Evolutionary conservation across 2,797 vertebrate species (phyloP), one percentile per base, ranked within the genome.

Genomic region (Siniperca undulata): DNA sequence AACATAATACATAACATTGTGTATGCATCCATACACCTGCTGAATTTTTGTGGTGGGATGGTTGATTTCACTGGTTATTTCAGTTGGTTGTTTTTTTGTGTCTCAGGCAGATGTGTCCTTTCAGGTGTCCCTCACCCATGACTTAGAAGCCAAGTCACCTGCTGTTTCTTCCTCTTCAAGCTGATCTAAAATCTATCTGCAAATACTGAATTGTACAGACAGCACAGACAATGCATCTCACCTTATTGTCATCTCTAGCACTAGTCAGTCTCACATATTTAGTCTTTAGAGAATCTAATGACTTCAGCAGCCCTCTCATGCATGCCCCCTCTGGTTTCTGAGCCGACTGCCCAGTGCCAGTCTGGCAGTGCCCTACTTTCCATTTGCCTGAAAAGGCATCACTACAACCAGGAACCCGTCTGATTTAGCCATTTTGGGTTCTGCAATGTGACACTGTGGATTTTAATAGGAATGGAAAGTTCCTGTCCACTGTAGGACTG

Each of bases 391-490:
- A 88, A 92, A 93, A 91, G 70, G 79, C 87, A 92, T 93, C 91
- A 81, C 76, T 86, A 74, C 76, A 78, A 90, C 86, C 72, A 91
- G 83, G 74, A 89, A 55, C 80, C 71, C 59, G 70, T 95, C 93
- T 95, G 93, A 95, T 94, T 92, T 95, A 89, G 91, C 90, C 91
- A 94, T 95, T 94, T 90, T 91, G 89, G 89, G 87, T 86, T 90
- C 81, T 90, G 86, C 88, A 91, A 92, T 91, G 93, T 93, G 93
- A 92, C 86, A 84, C 80, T 85, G 89, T 82, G 91, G 83, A 91
- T 92, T 93, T 95, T 93, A 94, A 93, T 91, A 91, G 90, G 84
- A 86, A 84, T 82, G 94, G 94, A 95, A 95, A 94, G 91, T 95
- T 93, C 88, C 89, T 89, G 86, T 94, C 86, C 86, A 66, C 78